Evolutionary conservation across 2,113 vertebrate genomes (phyloP).

Genomic region (Cyrtonyx montezumae): DNA sequence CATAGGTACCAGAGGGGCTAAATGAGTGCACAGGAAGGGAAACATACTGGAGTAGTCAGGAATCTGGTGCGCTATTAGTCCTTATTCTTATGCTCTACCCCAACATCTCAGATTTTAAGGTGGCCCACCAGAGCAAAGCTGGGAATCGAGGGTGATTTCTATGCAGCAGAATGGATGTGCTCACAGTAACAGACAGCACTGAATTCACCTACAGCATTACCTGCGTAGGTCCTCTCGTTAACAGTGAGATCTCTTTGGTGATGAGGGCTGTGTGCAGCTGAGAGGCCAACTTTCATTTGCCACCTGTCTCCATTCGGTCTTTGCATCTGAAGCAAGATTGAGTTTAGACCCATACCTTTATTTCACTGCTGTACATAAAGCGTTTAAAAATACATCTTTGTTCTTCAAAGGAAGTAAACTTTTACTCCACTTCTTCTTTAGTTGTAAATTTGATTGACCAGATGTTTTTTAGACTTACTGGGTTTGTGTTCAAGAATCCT

Average conservation of each 20-base stretch:
- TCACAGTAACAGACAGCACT: accelerated
- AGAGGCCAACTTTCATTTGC: not conserved
- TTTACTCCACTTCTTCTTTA: conserved; percentile 76
- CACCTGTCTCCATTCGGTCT: not conserved
- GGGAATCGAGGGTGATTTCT: no score
- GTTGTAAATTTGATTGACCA: conserved; percentile 81
- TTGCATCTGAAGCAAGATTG: conserved; percentile 35
- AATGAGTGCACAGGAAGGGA: accelerated
- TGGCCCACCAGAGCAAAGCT: not conserved
- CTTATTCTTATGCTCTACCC: not conserved
- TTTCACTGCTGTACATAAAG: conserved; percentile 54
- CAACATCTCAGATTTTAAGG: not conserved
- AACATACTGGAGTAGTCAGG: accelerated
- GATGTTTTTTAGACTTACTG: conserved; percentile 78
- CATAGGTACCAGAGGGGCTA: not conserved
- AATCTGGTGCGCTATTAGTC: accelerated
- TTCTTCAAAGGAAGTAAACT: conserved; percentile 79
- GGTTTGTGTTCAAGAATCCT: conserved; percentile 51
- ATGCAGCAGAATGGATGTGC: no score
- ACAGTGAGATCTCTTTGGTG: not conserved
- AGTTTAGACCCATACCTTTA: conserved; percentile 46
- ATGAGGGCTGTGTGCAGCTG: not conserved
- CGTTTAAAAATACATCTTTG: conserved; percentile 72
- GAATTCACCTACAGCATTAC: not conserved
- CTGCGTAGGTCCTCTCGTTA: not conserved